Evolutionary conservation across 2,888 invertebrate species (phyloP).

Genomic region (Lasioglossum vierecki): DNA sequence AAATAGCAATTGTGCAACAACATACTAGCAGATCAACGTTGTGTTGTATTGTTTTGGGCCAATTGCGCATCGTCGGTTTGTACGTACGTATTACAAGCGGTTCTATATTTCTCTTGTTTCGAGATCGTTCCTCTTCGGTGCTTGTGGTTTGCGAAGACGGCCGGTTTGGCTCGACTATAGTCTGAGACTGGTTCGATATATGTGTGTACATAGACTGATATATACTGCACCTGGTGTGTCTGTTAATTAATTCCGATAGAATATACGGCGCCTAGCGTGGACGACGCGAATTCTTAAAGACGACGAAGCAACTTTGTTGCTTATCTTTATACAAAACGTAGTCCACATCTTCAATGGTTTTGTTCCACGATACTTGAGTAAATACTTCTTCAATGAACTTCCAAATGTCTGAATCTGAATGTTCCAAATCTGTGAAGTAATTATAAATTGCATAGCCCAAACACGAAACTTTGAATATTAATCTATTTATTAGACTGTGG

Average conservation of each 20-base stretch:
- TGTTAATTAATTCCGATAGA: slow-evolving; percentile 53
- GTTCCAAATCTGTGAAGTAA: not conserved
- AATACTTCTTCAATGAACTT: not conserved
- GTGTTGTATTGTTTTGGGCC: slow-evolving; percentile 36
- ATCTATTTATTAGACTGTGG: not conserved
- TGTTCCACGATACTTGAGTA: too few species aligned
- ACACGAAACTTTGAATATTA: not conserved
- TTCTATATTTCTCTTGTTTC: slow-evolving; percentile 45
- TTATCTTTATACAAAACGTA: not conserved
- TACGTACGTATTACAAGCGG: slow-evolving; percentile 31
- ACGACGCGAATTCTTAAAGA: not conserved
- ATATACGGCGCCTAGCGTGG: slow-evolving; percentile 20
- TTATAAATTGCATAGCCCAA: not conserved
- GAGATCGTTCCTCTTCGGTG: slow-evolving; percentile 56
- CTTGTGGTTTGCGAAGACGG: slow-evolving; percentile 61
- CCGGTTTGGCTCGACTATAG: slow-evolving; percentile 25
- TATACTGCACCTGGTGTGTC: slow-evolving; percentile 40
- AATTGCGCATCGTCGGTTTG: slow-evolving; percentile 26
- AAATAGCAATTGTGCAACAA: slow-evolving; percentile 11
- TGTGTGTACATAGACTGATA: slow-evolving; percentile 22
- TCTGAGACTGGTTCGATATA: slow-evolving; percentile 25
- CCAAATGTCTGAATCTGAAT: too few species aligned
- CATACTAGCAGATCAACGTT: slow-evolving; percentile 14
- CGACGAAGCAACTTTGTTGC: not conserved
- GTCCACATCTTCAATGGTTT: too few species aligned